These are phyloP conservation scores for Xestia xanthographa DNA, from an alignment of 2,888 invertebrate species.

Conservation along the genomic window DNA sequence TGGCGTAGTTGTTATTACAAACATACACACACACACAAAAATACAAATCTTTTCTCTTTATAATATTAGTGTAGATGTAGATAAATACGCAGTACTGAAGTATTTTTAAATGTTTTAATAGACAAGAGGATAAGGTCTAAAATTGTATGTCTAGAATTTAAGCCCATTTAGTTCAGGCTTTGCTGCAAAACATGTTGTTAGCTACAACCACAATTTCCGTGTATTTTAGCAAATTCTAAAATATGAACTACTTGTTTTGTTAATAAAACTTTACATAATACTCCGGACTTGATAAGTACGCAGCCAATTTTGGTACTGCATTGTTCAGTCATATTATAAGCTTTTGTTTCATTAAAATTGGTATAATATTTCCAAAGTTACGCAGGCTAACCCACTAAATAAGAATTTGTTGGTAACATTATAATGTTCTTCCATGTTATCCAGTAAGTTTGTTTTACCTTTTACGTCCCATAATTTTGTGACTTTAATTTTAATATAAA, in stretches of 20 bases:
- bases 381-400: slow-evolving; percentile 19
- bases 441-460: not conserved
- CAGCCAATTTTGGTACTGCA: slow-evolving; percentile 56
- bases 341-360: slow-evolving; percentile 55
- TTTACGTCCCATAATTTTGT: not conserved
- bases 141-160: not conserved
- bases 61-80: too few relatives aligned
- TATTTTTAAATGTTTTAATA: not conserved
- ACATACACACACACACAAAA: too few relatives aligned
- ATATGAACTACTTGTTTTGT: not conserved
- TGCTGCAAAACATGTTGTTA: not conserved
- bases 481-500: too few relatives aligned
- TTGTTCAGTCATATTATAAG: slow-evolving; percentile 49
- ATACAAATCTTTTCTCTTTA: too few relatives aligned
- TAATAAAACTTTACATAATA: slow-evolving; percentile 36
- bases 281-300: slow-evolving; percentile 32
- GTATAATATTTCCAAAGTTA: slow-evolving; percentile 39
- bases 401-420: slow-evolving; percentile 21
- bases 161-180: not conserved
- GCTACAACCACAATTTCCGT: not conserved
- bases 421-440: not conserved
- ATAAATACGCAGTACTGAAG: not conserved
- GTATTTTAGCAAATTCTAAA: slow-evolving; percentile 11
- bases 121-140: not conserved
- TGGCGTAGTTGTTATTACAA: too few relatives aligned